These are phyloP conservation scores for Margaritifera margaritifera DNA, from an alignment of 2,888 invertebrate species.

Conservation along the genomic window DNA sequence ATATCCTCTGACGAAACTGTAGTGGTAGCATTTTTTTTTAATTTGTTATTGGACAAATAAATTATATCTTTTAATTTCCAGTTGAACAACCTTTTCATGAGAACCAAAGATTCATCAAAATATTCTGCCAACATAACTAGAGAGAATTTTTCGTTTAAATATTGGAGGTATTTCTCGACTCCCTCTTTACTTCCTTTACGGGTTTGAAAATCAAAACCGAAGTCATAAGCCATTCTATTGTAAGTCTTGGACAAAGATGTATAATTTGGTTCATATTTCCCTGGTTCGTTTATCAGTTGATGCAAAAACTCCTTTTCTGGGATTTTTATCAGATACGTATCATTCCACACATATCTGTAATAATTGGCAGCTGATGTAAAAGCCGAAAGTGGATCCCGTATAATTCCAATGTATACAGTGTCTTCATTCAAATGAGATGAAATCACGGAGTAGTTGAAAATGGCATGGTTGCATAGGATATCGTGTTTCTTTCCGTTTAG, in stretches of 20 bases:
- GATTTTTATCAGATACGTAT: not conserved
- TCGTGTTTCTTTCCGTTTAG: conserved; percentile 3
- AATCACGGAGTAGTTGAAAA: conserved; percentile 7
- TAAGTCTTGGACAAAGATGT: not conserved
- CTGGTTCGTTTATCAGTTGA: conserved; percentile 6
- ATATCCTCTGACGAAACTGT: too few species aligned
- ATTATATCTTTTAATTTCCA: conserved; percentile 12
- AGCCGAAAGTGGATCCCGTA: conserved; percentile 3
- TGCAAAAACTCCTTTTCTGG: not conserved
- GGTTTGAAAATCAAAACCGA: conserved; percentile 5
- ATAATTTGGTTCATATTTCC: not conserved
- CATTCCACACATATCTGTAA: conserved; percentile 3
- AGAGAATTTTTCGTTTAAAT: conserved; percentile 3
- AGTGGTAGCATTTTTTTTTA: too few species aligned
- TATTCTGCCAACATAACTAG: conserved; percentile 11
- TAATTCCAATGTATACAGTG: conserved; percentile 9
- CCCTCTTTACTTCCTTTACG: not conserved
- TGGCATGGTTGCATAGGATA: conserved; percentile 14
- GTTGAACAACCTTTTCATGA: conserved; percentile 7
- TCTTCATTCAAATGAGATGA: conserved; percentile 2
- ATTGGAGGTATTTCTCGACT: not conserved
- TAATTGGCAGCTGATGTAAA: conserved; percentile 12
- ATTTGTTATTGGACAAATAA: not conserved
- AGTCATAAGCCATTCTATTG: conserved; percentile 11
- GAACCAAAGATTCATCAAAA: conserved; percentile 13